Conservation (phyloP, 2,888 invertebrate genomes). For the Coelogynopora nodosa region DNA sequence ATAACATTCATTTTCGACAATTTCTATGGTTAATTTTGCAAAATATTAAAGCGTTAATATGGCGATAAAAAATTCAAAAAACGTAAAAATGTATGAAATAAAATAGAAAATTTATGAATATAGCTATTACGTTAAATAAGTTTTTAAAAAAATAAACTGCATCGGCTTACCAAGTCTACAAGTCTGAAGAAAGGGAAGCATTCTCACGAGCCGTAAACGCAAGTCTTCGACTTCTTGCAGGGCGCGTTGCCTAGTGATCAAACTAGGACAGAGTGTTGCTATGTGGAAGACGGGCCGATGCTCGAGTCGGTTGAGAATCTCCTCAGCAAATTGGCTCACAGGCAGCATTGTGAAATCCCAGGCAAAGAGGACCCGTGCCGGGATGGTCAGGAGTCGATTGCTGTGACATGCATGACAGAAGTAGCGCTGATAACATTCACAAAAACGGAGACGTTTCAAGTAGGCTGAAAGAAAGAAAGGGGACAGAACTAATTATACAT, state of each 20-base stretch:
- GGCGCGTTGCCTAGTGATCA: background rate
- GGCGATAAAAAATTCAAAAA: too few species aligned
- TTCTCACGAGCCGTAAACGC: background rate
- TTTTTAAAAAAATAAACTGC: background rate
- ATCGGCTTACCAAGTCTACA: background rate
- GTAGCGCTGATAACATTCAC: background rate
- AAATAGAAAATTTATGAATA: too few species aligned
- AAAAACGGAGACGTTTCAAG: background rate
- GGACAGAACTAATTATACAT: too few species aligned
- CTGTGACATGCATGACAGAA: background rate
- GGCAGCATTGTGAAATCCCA: background rate
- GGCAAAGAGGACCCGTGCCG: background rate
- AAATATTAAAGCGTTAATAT: too few species aligned
- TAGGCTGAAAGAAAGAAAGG: background rate
- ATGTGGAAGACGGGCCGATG: background rate
- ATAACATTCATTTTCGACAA: too few species aligned
- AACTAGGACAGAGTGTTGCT: background rate
- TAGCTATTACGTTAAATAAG: too few species aligned
- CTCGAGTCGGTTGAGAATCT: background rate
- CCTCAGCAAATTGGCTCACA: background rate
- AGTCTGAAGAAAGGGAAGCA: background rate
- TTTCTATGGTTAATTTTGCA: too few species aligned
- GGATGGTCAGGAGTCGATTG: background rate
- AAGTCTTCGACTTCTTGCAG: background rate
- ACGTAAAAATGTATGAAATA: too few species aligned